Conservation (phyloP, 2,888 invertebrate genomes). For the Parelbella ahira region DNA sequence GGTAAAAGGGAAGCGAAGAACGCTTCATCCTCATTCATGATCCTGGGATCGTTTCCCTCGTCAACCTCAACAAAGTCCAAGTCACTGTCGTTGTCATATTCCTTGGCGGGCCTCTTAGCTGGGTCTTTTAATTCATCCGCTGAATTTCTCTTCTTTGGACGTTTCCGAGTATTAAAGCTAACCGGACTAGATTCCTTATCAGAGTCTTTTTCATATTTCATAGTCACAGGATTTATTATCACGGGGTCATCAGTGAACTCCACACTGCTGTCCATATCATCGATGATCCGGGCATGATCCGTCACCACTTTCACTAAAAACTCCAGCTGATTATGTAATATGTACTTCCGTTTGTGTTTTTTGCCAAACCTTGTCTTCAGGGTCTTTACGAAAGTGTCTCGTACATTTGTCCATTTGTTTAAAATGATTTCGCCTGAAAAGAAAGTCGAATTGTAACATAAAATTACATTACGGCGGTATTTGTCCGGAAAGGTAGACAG, state of each 20-base stretch:
- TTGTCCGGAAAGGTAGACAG: too few species aligned
- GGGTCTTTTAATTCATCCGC: conserved; percentile 14
- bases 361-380: conserved; percentile 49
- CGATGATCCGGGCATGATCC: conserved; percentile 25
- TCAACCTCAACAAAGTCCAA: conserved; percentile 51
- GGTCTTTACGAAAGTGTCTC: conserved; percentile 65
- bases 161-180: conserved; percentile 34
- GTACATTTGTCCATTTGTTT: conserved; percentile 67
- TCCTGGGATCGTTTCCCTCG: conserved; percentile 49
- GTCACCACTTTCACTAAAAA: conserved; percentile 49
- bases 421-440: conserved; percentile 14
- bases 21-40: conserved; percentile 75
- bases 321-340: conserved; percentile 54
- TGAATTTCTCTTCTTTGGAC: conserved; percentile 35
- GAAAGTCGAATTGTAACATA: too few species aligned
- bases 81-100: conserved; percentile 31
- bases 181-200: conserved; percentile 26
- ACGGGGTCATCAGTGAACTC: conserved; percentile 32
- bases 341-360: conserved; percentile 51
- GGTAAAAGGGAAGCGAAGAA: conserved; percentile 70
- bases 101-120: conserved; percentile 21
- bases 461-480: too few species aligned
- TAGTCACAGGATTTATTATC: conserved; percentile 25
- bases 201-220: conserved; percentile 29
- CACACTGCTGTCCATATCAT: conserved; percentile 27